Percentiles rank a stretch among this genome's conserved stretches.
Evolutionary conservation across 1,140 invertebrate genomes (phyloP).

Genomic region (fruit fly (Drosophila melanogaster)): DNA sequence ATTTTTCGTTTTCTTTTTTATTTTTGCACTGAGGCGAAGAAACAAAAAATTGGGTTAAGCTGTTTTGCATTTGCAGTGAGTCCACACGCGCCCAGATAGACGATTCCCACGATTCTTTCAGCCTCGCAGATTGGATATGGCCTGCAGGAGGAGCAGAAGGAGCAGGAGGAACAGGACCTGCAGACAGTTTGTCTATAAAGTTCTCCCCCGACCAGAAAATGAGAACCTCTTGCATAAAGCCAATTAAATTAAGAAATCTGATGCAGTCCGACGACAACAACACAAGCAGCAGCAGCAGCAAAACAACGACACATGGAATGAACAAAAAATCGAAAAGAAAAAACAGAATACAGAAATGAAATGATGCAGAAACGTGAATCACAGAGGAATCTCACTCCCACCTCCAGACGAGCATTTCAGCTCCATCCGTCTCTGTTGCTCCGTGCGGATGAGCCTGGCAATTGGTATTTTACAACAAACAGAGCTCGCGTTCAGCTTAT

Average conservation of each 20-base stretch:
- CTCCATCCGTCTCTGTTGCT: conserved; percentile 10
- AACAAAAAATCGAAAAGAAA: background rate
- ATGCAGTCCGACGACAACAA: conserved; percentile 63
- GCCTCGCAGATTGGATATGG: background rate
- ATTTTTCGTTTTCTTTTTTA: conserved; percentile 24
- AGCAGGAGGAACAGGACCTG: conserved; percentile 19
- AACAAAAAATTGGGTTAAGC: conserved; percentile 55
- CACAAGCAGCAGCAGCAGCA: conserved; percentile 24
- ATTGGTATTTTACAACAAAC: conserved; percentile 83
- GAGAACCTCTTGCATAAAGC: conserved; percentile 79
- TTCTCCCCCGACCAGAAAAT: conserved; percentile 19
- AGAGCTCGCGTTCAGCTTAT: conserved; percentile 73
- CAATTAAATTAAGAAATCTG: conserved; percentile 84
- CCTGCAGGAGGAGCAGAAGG: background rate
- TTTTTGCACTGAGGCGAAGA: background rate
- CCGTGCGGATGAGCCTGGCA: conserved; percentile 34
- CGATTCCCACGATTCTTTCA: conserved; percentile 44
- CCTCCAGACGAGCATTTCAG: background rate
- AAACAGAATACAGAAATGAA: background rate
- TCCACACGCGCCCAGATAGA: conserved; percentile 30
- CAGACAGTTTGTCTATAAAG: conserved; percentile 81
- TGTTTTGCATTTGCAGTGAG: conserved; percentile 46
- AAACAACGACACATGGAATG: conserved; percentile 6
- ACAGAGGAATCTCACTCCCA: conserved; percentile 28
- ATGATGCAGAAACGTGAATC: conserved; percentile 68